Percentiles rank a stretch among this genome's conserved stretches.
Conservation (phyloP, 1,140 invertebrate species). For the Ostrea denselamellosa region DNA sequence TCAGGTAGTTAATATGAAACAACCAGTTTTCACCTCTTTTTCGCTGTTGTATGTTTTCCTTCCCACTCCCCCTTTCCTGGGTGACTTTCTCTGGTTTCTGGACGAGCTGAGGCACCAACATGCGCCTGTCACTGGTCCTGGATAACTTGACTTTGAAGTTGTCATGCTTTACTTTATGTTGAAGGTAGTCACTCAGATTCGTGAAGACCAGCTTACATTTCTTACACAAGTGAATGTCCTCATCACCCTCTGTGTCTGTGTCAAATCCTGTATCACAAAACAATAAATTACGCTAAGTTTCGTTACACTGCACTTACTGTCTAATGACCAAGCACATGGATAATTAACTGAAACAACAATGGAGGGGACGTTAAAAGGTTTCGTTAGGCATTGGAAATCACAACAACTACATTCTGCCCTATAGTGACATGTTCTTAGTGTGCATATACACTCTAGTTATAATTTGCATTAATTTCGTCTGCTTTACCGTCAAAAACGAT, state of each 20-base stretch:
- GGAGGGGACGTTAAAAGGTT: neutral
- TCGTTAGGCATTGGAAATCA: neutral
- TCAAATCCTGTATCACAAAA: conserved; percentile 51
- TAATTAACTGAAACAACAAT: neutral
- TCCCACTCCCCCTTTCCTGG: conserved; percentile 33
- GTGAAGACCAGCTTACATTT: conserved; percentile 70
- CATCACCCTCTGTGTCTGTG: conserved; percentile 66
- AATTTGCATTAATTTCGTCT: conserved; percentile 47
- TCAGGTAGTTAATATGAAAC: too few relatives aligned
- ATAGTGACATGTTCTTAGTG: neutral
- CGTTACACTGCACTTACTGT: neutral
- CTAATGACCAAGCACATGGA: neutral
- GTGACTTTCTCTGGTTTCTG: conserved; percentile 56
- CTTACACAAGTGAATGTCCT: conserved; percentile 70
- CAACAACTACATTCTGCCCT: neutral
- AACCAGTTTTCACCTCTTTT: conserved; percentile 49
- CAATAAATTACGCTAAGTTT: neutral
- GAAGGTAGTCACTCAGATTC: conserved; percentile 66
- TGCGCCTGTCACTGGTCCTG: conserved; percentile 57
- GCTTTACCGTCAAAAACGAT: conserved; percentile 51
- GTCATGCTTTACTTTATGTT: conserved; percentile 72
- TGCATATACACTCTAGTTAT: neutral
- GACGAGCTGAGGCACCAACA: conserved; percentile 63
- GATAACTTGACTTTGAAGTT: conserved; percentile 68
- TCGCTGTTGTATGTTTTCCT: conserved; percentile 50